These are phyloP conservation scores for Priocnemis perturbator DNA, from an alignment of 2,888 invertebrate genomes.

Conservation along the genomic window DNA sequence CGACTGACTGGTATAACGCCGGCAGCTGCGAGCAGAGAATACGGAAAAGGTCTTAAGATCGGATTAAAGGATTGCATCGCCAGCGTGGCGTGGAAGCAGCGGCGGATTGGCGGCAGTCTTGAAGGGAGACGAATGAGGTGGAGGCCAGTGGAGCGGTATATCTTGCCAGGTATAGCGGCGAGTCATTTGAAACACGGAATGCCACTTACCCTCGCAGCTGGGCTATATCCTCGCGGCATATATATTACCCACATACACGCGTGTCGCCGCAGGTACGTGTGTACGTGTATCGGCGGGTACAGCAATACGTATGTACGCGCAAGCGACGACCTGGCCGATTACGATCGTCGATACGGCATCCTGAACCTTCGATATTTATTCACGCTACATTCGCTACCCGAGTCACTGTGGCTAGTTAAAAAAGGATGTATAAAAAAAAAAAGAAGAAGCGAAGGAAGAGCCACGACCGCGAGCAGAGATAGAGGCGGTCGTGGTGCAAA, in stretches of 20 bases:
- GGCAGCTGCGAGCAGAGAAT: slow-evolving; percentile 27
- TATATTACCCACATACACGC: slow-evolving; percentile 3
- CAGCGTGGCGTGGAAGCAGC: slow-evolving; percentile 28
- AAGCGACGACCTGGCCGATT: slow-evolving; percentile 9
- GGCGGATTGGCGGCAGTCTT: slow-evolving; percentile 40
- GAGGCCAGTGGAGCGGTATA: slow-evolving; percentile 37
- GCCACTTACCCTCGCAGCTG: slow-evolving; percentile 45
- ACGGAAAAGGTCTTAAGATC: slow-evolving; percentile 45
- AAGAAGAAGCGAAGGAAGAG: neutral
- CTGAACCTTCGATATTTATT: slow-evolving; percentile 21
- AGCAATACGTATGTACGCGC: neutral
- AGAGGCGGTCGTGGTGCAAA: neutral
- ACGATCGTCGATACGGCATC: slow-evolving; percentile 15
- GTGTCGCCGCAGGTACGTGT: neutral
- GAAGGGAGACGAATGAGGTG: slow-evolving; percentile 44
- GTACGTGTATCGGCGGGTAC: neutral
- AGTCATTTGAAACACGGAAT: slow-evolving; percentile 52
- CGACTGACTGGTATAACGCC: neutral
- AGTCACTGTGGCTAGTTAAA: slow-evolving; percentile 10
- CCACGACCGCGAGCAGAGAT: slow-evolving; percentile 2
- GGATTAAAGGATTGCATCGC: slow-evolving; percentile 41
- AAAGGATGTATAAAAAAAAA: slow-evolving; percentile 6
- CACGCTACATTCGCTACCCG: slow-evolving; percentile 1
- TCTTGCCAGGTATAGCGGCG: slow-evolving; percentile 41
- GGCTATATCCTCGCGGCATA: slow-evolving; percentile 28